Percentiles rank a stretch among this genome's conserved stretches.
phyloP scores from a whole-genome alignment of 2,797 vertebrate genomes.

The Lacerta agilis region DNA sequence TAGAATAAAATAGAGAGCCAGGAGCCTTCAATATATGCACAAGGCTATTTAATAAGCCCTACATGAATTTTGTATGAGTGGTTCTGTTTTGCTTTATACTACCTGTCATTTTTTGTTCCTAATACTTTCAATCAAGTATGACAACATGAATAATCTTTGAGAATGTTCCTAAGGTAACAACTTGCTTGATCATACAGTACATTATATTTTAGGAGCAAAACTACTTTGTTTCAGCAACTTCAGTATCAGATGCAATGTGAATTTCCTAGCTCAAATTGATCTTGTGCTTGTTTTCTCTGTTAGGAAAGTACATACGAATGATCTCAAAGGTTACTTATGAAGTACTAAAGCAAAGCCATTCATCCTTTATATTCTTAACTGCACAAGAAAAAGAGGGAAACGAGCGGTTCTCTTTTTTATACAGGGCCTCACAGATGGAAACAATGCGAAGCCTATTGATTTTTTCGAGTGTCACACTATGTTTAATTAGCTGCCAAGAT shows the following conservation, averaged over 20 bases:
- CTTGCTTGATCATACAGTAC: neutral
- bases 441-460: constrained; percentile 30
- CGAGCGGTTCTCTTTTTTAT: constrained; percentile 10
- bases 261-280: neutral
- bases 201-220: neutral
- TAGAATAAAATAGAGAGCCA: neutral
- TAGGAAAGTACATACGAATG: neutral
- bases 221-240: neutral
- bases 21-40: neutral
- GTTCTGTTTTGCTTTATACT: constrained; percentile 7
- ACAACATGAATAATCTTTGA: neutral
- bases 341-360: constrained; percentile 25
- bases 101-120: neutral
- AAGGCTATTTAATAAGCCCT: neutral
- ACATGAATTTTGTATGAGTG: neutral
- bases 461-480: constrained; percentile 22
- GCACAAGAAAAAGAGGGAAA: neutral
- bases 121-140: neutral
- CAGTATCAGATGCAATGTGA: neutral
- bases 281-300: constrained; percentile 5
- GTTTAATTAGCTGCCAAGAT: constrained; percentile 42
- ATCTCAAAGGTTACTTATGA: constrained; percentile 12
- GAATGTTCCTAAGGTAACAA: neutral
- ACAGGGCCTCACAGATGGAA: neutral
- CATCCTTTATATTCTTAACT: neutral